Evolutionary conservation across 2,797 vertebrate genomes (phyloP).

Genomic region (Gephyroberyx darwinii): DNA sequence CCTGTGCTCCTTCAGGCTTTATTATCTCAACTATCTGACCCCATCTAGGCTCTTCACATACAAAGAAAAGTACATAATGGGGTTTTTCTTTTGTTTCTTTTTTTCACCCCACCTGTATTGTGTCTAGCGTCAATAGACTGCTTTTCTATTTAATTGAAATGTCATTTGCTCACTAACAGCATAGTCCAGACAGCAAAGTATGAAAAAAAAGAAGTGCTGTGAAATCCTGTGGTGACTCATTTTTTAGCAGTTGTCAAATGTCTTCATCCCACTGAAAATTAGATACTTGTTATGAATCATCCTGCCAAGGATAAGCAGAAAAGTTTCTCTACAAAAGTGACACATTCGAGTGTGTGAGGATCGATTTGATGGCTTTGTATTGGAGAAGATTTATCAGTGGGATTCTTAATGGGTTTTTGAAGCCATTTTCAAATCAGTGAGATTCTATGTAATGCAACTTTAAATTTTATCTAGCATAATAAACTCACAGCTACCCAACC

Average conservation of each 20-base stretch:
- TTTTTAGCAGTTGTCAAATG: conserved; percentile 20
- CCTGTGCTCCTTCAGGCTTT: background rate
- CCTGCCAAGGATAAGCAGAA: background rate
- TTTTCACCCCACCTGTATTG: background rate
- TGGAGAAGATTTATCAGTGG: too few species aligned
- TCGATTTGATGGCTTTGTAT: too few species aligned
- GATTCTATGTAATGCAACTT: too few species aligned
- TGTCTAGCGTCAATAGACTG: background rate
- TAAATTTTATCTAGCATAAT: too few species aligned
- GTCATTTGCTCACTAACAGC: background rate
- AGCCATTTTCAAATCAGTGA: too few species aligned
- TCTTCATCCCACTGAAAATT: conserved; percentile 10
- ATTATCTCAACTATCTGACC: conserved; percentile 1
- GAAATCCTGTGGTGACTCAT: background rate
- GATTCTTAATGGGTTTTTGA: too few species aligned
- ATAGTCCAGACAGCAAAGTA: background rate
- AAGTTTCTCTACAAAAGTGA: background rate
- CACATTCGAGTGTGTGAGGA: background rate
- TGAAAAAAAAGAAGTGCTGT: too few species aligned
- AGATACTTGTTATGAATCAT: conserved; percentile 8
- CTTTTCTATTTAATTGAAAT: background rate
- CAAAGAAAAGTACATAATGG: background rate
- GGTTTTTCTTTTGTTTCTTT: background rate
- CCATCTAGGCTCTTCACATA: background rate
- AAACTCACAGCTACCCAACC: conserved; percentile 16